Base-by-base conservation (phyloP, 2,888 invertebrate genomes). In the Oscheius sp. region DNA sequence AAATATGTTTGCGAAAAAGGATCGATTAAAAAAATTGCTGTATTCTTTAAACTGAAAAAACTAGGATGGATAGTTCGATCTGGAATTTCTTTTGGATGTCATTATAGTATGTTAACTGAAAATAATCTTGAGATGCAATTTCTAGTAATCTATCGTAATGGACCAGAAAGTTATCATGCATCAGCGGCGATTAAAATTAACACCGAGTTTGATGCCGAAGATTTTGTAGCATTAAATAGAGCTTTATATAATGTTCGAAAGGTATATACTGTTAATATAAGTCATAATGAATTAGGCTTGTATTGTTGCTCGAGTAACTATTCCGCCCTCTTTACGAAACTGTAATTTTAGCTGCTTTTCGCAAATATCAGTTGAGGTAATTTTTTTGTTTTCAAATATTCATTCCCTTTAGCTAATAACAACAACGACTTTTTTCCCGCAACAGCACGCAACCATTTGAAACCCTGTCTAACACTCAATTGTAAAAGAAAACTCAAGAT, bases 31-130 rank as follows among this genome's bases (percentile, higher is more conserved):
- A 41, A 3, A 27, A 72, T 46, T 41, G 46, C 68, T 21, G 74
- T 78, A n/a, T 82, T 72, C 68, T 74, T 73, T 43, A 69, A 72
- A 66, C 73, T 82, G 9, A 68, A 71, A 27, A n/a, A 53, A 12
- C 58, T 73, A n/a, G 80, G 82, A 56, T 83, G 83, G 83, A 66
- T 56, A 43, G 79, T 78, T 1, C 58, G 78, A 1, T 69, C 73
- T 58, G 83, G 83, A 21, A 21, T 74, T 16, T 74, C 77, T 0
- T 81, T 77, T 69, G 83, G 81, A 25, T 81, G 79, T 59, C 73
- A 80, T 64, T 83, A 75, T 72, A 35, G 35, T 35, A 35, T 35
- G 35, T 9, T 35, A 35, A 3, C 9, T 35, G 3, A 3, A 35
- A 9, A 35, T 35, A 35, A 35, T 9, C 9, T 35, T 35, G n/a